A percentile compares a stretch with the other conserved stretches of the same genome.
Conservation (phyloP, 2,797 vertebrate genomes). For the Leptodactylus fallax region DNA sequence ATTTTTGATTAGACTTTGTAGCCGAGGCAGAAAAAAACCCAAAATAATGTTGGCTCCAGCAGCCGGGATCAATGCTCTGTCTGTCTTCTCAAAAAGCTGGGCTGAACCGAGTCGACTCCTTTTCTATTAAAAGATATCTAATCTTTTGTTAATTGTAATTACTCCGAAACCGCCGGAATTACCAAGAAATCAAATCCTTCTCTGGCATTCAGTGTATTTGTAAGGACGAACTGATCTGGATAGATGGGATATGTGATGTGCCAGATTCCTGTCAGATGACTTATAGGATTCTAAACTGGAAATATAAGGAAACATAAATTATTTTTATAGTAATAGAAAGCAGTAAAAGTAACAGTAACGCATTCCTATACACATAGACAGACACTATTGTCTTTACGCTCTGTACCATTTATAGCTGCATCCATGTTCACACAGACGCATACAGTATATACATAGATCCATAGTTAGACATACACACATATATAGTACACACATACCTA, state of each 20-base stretch:
- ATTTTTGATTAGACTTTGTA: slow-evolving; percentile 20
- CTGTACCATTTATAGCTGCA: no score
- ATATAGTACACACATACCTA: no score
- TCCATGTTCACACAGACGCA: neutral
- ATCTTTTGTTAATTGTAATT: slow-evolving; percentile 54
- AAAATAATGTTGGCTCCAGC: neutral
- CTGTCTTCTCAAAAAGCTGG: slow-evolving; percentile 17
- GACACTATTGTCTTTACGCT: neutral
- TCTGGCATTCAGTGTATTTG: neutral
- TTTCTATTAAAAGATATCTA: slow-evolving; percentile 42
- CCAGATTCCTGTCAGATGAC: slow-evolving; percentile 6
- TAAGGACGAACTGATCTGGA: neutral
- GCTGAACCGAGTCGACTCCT: slow-evolving; percentile 26
- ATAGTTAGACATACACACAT: neutral
- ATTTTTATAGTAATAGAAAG: neutral
- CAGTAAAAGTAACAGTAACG: neutral
- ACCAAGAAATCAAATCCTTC: slow-evolving; percentile 22
- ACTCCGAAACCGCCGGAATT: neutral
- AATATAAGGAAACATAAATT: slow-evolving; percentile 10
- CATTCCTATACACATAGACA: neutral
- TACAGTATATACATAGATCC: neutral
- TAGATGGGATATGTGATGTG: neutral
- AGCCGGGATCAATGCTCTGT: slow-evolving; percentile 45
- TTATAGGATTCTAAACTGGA: slow-evolving; percentile 9
- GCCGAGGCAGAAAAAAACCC: neutral